Base-by-base conservation (phyloP, 23 tunicate species). In the Oikopleura dioica region DNA sequence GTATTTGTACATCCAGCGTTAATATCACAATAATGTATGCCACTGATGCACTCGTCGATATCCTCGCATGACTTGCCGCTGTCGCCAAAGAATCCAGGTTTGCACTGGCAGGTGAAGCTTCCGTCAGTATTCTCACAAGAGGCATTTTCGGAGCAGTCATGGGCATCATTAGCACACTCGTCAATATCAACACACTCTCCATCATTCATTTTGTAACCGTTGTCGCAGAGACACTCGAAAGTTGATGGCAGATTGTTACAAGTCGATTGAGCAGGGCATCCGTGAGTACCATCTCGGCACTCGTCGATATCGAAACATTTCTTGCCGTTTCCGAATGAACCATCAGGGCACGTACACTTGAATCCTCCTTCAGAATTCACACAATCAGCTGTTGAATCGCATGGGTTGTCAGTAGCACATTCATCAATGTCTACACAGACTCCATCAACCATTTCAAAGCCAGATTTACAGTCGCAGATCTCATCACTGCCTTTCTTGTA, bases 141-240 rank as follows among this genome's bases (percentile, higher is more conserved):
- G 16, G 72, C 72, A 24, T 12, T 2, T 24, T 24, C 33, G 72
- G 72, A 63, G 33, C 72, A 63, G 33, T 63, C 72, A 28, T 63
- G 72, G 2, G 33, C 26, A 16, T 28, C 33, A 28, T 2, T 24
- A 12, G 30, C 29, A 29, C 72, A 63, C 26, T 63, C 72, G 30
- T 63, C 72, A 63, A 63, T 28, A 28, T 63, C 72, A 24, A 2
- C 26, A 26, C 72, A 63, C 4, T 12, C 33, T 2, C 72, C 72
- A 31, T 63, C 72, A 28, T 63, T 28, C 30, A 16, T 63, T 4
- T 33, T 69, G 36, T 35, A 81, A 37, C 84, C 83, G 1, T 77
- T 31, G 34, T 78, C 50, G 36, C 85, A 82, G n/a, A 67, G 50
- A 38, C 85, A 82, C 1, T 35, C 75, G 58, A 67, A 82, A 24